phyloP scores from a whole-genome alignment of 2,888 invertebrate genomes.

The Pilophorus perplexus region DNA sequence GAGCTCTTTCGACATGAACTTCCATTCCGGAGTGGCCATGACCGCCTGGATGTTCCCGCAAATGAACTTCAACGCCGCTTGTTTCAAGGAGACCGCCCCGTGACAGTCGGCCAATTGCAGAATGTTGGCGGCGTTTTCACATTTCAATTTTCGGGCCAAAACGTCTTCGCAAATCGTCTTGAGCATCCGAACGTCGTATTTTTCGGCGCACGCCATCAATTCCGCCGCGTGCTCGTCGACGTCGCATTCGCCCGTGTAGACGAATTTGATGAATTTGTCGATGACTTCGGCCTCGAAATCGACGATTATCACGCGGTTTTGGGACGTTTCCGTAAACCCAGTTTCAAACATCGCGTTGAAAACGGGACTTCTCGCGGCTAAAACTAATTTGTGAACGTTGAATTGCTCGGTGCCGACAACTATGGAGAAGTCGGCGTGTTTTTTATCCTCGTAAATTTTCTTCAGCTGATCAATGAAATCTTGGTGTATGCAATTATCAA shows the following conservation, averaged over 20 bases:
- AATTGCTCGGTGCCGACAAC: neutral
- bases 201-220: neutral
- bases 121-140: neutral
- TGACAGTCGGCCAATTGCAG: neutral
- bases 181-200: neutral
- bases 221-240: neutral
- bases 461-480: too few species aligned
- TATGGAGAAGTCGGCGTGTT: neutral
- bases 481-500: too few species aligned
- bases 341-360: slow-evolving; percentile 4
- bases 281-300: slow-evolving; percentile 16
- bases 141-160: neutral
- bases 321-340: neutral
- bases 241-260: neutral
- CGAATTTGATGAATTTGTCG: neutral
- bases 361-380: neutral
- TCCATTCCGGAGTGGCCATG: neutral
- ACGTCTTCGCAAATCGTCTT: neutral
- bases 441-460: neutral
- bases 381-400: slow-evolving; percentile 11
- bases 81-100: neutral
- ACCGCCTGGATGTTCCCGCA: neutral
- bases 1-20: neutral
- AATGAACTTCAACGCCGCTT: neutral
- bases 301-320: neutral